phyloP scores from a whole-genome alignment of 2,113 vertebrate species.

The Struthidea cinerea region DNA sequence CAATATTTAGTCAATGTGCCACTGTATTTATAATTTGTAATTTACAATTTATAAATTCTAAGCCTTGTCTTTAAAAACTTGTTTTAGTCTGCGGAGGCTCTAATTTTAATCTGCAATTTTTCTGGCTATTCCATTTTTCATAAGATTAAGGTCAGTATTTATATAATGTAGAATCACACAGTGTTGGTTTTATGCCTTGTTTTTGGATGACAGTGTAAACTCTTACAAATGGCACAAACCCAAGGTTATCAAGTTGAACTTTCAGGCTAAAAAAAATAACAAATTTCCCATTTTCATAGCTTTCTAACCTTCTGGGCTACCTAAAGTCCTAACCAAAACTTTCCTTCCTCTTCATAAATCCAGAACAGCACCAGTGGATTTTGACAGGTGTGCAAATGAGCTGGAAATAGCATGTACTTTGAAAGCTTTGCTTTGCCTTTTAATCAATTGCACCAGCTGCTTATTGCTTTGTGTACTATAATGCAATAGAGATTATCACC shows the following conservation, averaged over 20 bases:
- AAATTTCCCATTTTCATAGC: not conserved
- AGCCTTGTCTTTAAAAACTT: not conserved
- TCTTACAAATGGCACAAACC: not conserved
- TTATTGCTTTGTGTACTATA: not conserved
- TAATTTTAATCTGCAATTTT: not conserved
- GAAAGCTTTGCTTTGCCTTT: conserved; percentile 41
- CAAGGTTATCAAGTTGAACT: not conserved
- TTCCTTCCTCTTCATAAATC: not conserved
- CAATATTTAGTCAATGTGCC: not conserved
- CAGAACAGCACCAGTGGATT: not conserved
- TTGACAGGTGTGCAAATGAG: conserved; percentile 26
- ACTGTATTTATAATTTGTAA: not conserved
- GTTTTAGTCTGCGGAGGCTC: not conserved
- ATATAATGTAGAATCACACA: not conserved
- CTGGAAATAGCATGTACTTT: conserved; percentile 27
- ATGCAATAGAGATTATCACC: conserved; percentile 18
- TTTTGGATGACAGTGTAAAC: not conserved
- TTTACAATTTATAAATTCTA: not conserved
- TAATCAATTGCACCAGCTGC: conserved; percentile 15
- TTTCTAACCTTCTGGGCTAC: not conserved
- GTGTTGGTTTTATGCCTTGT: not conserved
- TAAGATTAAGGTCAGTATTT: not conserved
- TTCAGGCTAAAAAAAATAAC: not conserved
- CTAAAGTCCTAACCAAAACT: not conserved
- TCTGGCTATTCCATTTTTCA: not conserved